These are phyloP conservation scores for Drosophila greeni DNA, from an alignment of 2,888 invertebrate species.

Conservation along the genomic window DNA sequence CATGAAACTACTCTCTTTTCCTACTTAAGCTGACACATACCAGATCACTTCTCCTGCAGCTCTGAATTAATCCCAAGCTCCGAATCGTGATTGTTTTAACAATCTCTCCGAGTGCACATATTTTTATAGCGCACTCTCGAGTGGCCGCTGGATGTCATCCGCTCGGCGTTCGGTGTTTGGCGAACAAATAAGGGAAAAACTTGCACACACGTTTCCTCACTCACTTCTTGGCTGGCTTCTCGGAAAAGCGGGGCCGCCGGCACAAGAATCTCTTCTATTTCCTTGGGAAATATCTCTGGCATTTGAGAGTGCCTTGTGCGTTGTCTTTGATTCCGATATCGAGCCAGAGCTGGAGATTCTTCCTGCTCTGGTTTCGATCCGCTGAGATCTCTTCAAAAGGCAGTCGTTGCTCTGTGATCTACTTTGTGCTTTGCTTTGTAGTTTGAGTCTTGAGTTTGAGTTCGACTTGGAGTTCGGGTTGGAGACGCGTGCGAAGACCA, in stretches of 20 bases:
- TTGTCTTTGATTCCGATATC: constrained; percentile 58
- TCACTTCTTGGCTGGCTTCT: constrained; percentile 43
- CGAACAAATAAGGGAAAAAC: constrained; percentile 46
- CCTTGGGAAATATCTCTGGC: constrained; percentile 74
- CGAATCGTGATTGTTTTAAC: constrained; percentile 14
- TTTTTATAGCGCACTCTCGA: background rate
- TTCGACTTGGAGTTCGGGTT: constrained; percentile 1
- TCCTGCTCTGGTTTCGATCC: constrained; percentile 63
- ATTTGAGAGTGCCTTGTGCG: constrained; percentile 38
- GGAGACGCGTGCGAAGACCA: constrained; percentile 47
- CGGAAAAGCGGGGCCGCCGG: constrained; percentile 53
- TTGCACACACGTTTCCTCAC: constrained; percentile 54
- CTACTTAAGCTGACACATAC: background rate
- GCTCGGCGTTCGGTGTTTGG: constrained; percentile 36
- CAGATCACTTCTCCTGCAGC: constrained; percentile 7
- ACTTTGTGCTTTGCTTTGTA: constrained; percentile 27
- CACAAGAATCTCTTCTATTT: constrained; percentile 72
- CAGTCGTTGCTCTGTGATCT: constrained; percentile 55
- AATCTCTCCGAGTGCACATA: constrained; percentile 10
- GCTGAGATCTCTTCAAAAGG: constrained; percentile 18
- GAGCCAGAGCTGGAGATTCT: constrained; percentile 51
- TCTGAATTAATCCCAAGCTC: constrained; percentile 1
- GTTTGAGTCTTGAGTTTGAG: constrained; percentile 34
- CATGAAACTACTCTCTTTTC: background rate
- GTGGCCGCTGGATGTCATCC: constrained; percentile 24